Evolutionary conservation across 1,140 invertebrate genomes (phyloP).

Genomic region (Goniozus legneri): DNA sequence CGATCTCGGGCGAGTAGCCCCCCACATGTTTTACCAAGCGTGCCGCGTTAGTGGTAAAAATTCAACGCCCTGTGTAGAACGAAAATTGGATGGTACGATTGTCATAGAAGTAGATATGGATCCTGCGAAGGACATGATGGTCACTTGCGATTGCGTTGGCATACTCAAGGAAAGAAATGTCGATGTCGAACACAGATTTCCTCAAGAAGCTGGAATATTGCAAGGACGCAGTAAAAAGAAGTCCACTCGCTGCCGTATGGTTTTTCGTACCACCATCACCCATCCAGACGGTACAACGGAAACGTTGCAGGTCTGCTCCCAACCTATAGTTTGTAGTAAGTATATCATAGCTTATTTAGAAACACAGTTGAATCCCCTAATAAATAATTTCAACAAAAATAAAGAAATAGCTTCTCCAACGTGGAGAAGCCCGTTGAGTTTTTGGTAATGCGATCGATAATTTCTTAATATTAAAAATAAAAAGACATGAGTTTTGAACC

Average conservation of each 20-base stretch:
- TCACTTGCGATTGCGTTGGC: slow-evolving; percentile 82
- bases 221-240: slow-evolving; percentile 83
- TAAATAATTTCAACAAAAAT: neutral
- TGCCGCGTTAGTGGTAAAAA: slow-evolving; percentile 95
- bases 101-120: slow-evolving; percentile 90
- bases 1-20: slow-evolving; percentile 79
- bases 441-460: no score
- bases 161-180: slow-evolving; percentile 93
- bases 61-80: slow-evolving; percentile 86
- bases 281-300: slow-evolving; percentile 72
- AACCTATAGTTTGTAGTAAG: slow-evolving; percentile 95
- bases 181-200: slow-evolving; percentile 91
- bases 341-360: slow-evolving; percentile 29
- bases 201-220: slow-evolving; percentile 61
- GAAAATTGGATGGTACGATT: slow-evolving; percentile 86
- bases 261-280: slow-evolving; percentile 80
- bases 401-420: neutral
- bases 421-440: no score
- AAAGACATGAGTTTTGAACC: no score
- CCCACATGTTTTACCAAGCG: slow-evolving; percentile 94
- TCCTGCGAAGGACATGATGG: slow-evolving; percentile 85
- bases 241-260: slow-evolving; percentile 90
- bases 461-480: no score
- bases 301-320: slow-evolving; percentile 88
- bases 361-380: no score